These are phyloP conservation scores for Acropora tenuis DNA, from an alignment of 64 coral and sea anemone species.

Conservation along the genomic window DNA sequence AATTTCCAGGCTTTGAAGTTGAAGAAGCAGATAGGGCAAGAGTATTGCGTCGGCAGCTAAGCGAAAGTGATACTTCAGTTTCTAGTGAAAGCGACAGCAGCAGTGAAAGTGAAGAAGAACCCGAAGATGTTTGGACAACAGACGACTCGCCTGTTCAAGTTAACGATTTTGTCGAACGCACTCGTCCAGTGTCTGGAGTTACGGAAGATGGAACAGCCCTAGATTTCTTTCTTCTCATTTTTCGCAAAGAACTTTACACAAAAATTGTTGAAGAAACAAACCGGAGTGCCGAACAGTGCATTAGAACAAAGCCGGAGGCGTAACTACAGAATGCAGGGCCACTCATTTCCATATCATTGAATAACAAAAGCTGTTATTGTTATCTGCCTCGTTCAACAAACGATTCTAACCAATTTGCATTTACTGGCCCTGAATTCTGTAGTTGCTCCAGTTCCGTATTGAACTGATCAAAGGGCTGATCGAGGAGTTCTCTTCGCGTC, in stretches of 20 bases:
- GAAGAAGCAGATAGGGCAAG: background rate
- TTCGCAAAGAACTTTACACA: background rate
- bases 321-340: too few relatives aligned
- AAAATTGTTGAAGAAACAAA: slow-evolving; percentile 41
- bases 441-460: slow-evolving; percentile 34
- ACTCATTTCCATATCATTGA: too few relatives aligned
- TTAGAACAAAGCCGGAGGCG: slow-evolving; percentile 26
- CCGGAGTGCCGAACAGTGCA: slow-evolving; percentile 11
- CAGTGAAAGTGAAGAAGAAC: background rate
- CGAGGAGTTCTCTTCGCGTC: slow-evolving; percentile 31
- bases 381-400: too few relatives aligned
- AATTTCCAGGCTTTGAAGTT: slow-evolving; percentile 28
- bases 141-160: background rate
- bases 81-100: background rate
- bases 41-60: background rate
- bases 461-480: slow-evolving; percentile 33
- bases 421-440: too few relatives aligned
- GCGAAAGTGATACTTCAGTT: slow-evolving; percentile 10
- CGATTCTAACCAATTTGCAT: too few relatives aligned
- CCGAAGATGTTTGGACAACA: background rate
- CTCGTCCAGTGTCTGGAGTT: background rate
- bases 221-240: slow-evolving; percentile 11
- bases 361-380: too few relatives aligned
- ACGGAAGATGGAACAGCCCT: slow-evolving; percentile 24
- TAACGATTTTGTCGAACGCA: background rate